Percentiles rank a stretch among this genome's conserved stretches.
Evolutionary conservation across 2,113 vertebrate genomes (phyloP).

Genomic region (Cinclus cinclus): DNA sequence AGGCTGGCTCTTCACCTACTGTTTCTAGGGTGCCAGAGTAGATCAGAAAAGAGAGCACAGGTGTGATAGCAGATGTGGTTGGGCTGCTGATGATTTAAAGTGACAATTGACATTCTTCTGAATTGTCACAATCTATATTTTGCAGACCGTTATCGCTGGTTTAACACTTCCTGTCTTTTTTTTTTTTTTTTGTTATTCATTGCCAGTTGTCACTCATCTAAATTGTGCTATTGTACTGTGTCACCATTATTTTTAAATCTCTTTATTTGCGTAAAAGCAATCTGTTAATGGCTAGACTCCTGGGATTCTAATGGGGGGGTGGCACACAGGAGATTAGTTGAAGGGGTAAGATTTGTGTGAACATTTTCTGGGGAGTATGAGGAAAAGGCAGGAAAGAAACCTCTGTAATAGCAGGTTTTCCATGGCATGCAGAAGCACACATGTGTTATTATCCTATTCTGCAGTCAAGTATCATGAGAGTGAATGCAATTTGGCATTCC

Average conservation of each 20-base stretch:
- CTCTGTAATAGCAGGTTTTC: constrained; percentile 21
- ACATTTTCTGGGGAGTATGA: background rate
- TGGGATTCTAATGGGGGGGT: background rate
- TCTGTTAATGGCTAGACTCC: background rate
- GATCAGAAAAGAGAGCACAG: constrained; percentile 50
- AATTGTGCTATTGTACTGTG: constrained; percentile 13
- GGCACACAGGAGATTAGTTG: background rate
- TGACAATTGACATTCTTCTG: constrained; percentile 34
- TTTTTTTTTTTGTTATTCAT: background rate
- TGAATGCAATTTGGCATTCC: constrained; percentile 46
- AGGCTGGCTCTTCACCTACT: constrained; percentile 25
- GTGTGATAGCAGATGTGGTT: constrained; percentile 59
- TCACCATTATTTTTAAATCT: constrained; percentile 47
- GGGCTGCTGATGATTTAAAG: constrained; percentile 38
- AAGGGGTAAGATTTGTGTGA: background rate
- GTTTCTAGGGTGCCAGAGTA: constrained; percentile 22
- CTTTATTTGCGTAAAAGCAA: constrained; percentile 5
- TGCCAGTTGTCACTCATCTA: background rate
- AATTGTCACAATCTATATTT: constrained; percentile 2
- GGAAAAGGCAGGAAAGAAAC: constrained; percentile 11
- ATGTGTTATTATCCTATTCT: constrained; percentile 23
- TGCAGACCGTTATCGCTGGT: background rate
- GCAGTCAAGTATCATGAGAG: background rate
- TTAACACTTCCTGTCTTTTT: background rate
- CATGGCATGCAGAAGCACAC: background rate